Conservation (phyloP, 2,113 vertebrate genomes). For the Hystrix brachyura region DNA sequence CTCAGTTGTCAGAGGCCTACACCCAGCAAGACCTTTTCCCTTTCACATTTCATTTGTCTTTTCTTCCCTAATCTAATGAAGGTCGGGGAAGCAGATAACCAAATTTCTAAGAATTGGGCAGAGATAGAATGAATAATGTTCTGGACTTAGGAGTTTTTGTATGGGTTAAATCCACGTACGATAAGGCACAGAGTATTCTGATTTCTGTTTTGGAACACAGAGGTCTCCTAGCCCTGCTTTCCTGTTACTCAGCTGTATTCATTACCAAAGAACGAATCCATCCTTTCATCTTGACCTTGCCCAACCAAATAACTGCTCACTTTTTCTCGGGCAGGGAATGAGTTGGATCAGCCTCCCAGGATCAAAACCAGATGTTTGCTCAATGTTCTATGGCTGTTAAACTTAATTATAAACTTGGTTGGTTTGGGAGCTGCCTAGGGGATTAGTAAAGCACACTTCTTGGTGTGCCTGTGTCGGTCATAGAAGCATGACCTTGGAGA, state of each 20-base stretch:
- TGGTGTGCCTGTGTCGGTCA: neutral
- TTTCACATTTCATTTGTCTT: neutral
- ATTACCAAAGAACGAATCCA: neutral
- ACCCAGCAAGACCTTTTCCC: neutral
- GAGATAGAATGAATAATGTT: neutral
- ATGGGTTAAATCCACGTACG: neutral
- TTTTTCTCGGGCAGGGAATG: neutral
- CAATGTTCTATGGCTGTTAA: neutral
- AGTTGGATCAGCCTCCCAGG: accelerated
- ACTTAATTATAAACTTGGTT: neutral
- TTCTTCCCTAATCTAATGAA: neutral
- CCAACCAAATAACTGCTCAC: too few species aligned
- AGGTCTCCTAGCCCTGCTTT: neutral
- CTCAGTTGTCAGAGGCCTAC: neutral
- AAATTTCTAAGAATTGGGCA: neutral
- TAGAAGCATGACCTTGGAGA: neutral
- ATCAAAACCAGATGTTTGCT: neutral
- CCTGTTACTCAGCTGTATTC: neutral
- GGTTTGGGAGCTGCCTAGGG: neutral
- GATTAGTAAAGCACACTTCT: neutral
- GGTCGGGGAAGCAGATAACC: neutral
- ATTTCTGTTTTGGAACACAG: neutral
- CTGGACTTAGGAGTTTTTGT: neutral
- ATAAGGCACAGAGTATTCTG: neutral
- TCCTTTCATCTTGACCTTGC: too few species aligned